phyloP scores from a whole-genome alignment of 35 echinoderm and acorn worm genomes.

The Acanthaster planci region DNA sequence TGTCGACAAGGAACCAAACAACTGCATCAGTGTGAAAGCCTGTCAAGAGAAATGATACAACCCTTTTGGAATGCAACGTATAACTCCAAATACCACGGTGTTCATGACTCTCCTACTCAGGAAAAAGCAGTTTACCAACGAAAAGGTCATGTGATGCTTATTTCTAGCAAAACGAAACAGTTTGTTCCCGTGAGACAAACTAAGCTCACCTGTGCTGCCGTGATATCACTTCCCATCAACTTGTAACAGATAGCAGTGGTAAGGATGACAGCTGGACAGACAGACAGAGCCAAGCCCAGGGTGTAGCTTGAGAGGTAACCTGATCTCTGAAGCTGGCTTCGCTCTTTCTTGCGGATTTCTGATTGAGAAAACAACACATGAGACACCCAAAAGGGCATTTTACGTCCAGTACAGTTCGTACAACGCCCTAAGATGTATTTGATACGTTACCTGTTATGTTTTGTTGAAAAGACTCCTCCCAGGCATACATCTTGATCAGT shows the following conservation, averaged over 20 bases:
- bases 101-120: not conserved
- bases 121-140: not conserved
- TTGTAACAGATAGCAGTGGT: constrained; percentile 50
- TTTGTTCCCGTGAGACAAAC: not conserved
- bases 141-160: not conserved
- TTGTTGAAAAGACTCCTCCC: constrained; percentile 57
- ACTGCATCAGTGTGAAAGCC: constrained; percentile 61
- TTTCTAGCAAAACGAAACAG: not conserved
- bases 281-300: constrained; percentile 52
- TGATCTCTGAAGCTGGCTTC: constrained; percentile 41
- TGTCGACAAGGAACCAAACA: constrained; percentile 57
- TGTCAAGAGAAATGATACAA: not conserved
- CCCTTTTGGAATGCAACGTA: not conserved
- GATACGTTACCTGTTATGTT: too few species aligned
- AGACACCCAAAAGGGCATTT: not conserved
- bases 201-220: constrained; percentile 67
- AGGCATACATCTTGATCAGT: constrained; percentile 86
- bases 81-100: not conserved
- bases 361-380: not conserved
- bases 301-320: constrained; percentile 65
- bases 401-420: not conserved
- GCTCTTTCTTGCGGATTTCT: constrained; percentile 71
- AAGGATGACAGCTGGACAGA: constrained; percentile 59
- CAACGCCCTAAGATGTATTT: not conserved
- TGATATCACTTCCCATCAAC: constrained; percentile 43